Evolutionary conservation across 2,113 vertebrate genomes (phyloP).

Genomic region (Pyrgilauda ruficollis): DNA sequence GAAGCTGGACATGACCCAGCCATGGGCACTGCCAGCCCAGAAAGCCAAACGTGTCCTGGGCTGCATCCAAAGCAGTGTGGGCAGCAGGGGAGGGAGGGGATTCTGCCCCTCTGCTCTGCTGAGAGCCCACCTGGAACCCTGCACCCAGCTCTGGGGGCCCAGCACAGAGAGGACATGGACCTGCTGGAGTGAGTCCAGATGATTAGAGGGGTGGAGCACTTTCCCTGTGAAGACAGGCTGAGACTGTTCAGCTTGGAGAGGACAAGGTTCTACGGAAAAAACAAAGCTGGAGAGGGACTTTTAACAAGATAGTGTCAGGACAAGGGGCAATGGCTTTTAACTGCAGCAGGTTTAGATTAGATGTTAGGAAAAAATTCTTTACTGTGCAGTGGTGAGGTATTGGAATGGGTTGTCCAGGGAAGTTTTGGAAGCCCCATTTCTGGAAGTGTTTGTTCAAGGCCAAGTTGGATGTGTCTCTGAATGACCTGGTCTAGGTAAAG

Average conservation of each 20-base stretch:
- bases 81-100: background rate
- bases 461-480: background rate
- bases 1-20: background rate
- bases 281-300: background rate
- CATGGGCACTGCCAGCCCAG: background rate
- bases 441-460: background rate
- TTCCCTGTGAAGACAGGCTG: background rate
- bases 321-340: background rate
- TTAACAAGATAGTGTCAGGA: background rate
- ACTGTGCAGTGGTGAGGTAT: background rate
- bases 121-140: background rate
- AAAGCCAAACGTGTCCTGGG: background rate
- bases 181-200: background rate
- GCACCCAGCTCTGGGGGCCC: background rate
- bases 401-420: background rate
- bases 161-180: background rate
- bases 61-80: background rate
- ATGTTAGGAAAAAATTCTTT: background rate
- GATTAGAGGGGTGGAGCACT: background rate
- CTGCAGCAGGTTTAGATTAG: background rate
- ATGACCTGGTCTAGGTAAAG: background rate
- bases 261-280: background rate
- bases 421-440: background rate
- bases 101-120: background rate
- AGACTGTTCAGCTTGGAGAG: background rate